Evolutionary conservation across 2,113 vertebrate genomes (phyloP).

Genomic region (Percina caprodes): DNA sequence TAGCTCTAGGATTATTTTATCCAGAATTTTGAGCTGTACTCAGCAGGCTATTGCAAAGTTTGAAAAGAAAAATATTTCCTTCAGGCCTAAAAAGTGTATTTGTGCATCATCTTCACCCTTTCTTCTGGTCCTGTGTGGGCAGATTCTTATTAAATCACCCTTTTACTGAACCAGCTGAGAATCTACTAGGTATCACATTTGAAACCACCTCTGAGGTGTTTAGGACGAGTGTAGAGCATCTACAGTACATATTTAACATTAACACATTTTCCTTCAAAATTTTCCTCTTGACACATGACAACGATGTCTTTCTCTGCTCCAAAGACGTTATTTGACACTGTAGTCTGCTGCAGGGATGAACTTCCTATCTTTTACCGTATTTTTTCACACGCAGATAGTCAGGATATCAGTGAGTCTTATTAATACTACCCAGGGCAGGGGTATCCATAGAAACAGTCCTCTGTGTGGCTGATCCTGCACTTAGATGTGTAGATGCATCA

Average conservation of each 20-base stretch:
- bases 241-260: constrained; percentile 10
- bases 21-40: constrained; percentile 6
- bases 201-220: not conserved
- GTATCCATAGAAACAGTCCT: constrained; percentile 82
- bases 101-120: constrained; percentile 35
- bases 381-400: constrained; percentile 37
- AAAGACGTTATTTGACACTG: constrained; percentile 24
- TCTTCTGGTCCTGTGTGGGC: constrained; percentile 8
- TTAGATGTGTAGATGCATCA: constrained; percentile 60
- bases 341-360: constrained; percentile 15
- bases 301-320: constrained; percentile 3
- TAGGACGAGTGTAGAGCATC: not conserved
- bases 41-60: not conserved
- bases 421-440: constrained; percentile 63
- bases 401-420: constrained; percentile 51
- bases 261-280: not conserved
- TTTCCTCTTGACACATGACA: constrained; percentile 8
- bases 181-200: not conserved
- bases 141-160: constrained; percentile 18
- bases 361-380: constrained; percentile 37
- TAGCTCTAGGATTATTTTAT: constrained; percentile 6
- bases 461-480: constrained; percentile 53
- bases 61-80: constrained; percentile 7
- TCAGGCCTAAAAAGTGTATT: constrained; percentile 11
- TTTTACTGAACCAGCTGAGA: constrained; percentile 17